phyloP scores from a whole-genome alignment of 2,888 invertebrate genomes.

The Stenichneumon culpator region DNA sequence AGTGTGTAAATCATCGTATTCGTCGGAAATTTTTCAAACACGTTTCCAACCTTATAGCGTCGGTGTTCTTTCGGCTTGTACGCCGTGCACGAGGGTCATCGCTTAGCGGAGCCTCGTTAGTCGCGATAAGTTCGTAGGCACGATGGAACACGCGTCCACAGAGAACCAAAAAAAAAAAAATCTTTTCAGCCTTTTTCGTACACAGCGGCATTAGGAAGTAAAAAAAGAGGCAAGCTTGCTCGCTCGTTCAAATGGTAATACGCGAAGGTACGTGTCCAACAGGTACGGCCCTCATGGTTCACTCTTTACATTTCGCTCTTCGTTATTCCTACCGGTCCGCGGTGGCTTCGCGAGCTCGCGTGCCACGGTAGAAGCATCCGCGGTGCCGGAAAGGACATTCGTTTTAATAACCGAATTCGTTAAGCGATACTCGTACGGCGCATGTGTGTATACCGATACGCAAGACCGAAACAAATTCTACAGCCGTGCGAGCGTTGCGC shows the following conservation, averaged over 20 bases:
- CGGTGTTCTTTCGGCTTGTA: constrained; percentile 13
- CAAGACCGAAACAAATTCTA: constrained; percentile 54
- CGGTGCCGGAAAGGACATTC: constrained; percentile 71
- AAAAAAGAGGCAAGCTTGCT: constrained; percentile 38
- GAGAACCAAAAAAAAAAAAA: not conserved
- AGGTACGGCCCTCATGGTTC: constrained; percentile 49
- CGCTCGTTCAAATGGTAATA: constrained; percentile 64
- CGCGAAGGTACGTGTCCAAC: constrained; percentile 47
- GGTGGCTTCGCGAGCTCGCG: constrained; percentile 62
- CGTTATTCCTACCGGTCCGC: constrained; percentile 46
- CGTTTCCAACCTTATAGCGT: constrained; percentile 49
- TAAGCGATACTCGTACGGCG: constrained; percentile 67
- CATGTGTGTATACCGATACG: constrained; percentile 29
- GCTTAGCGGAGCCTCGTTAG: constrained; percentile 54
- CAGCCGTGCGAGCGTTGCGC: constrained; percentile 67
- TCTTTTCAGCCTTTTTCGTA: constrained; percentile 36
- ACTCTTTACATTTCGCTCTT: constrained; percentile 30
- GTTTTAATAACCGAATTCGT: constrained; percentile 81
- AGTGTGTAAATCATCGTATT: constrained; percentile 29
- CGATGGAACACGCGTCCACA: constrained; percentile 39
- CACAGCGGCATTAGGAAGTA: constrained; percentile 30
- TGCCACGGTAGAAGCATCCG: constrained; percentile 52
- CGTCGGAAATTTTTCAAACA: constrained; percentile 57
- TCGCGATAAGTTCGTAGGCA: constrained; percentile 48
- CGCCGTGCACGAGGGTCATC: constrained; percentile 22